Conservation (phyloP, 1,140 invertebrate genomes). For the Drosophila bipectinata region DNA sequence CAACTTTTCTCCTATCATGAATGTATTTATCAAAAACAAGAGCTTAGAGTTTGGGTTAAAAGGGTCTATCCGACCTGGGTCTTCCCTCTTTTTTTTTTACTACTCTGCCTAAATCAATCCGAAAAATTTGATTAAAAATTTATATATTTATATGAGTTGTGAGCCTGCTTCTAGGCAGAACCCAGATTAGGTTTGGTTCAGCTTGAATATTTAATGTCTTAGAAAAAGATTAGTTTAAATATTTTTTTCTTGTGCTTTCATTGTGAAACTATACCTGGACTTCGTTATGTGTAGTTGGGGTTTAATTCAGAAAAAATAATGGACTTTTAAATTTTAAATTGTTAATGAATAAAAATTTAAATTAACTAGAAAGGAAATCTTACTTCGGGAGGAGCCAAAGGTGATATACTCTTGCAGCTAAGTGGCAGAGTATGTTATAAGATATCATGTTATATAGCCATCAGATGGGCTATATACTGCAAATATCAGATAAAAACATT, state of each 20-base stretch:
- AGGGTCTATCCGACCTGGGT: not conserved
- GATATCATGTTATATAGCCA: no score
- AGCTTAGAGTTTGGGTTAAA: slow-evolving; percentile 4
- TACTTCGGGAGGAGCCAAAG: no score
- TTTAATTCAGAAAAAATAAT: not conserved
- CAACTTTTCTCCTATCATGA: not conserved
- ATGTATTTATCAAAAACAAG: slow-evolving; percentile 25
- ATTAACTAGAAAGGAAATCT: no score
- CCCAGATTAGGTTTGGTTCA: slow-evolving; percentile 17
- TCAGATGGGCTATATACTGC: no score
- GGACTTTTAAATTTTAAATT: no score
- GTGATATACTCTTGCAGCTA: no score
- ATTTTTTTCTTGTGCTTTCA: not conserved
- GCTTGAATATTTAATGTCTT: slow-evolving; percentile 23
- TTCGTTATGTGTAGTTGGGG: not conserved
- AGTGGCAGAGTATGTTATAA: no score
- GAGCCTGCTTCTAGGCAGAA: slow-evolving; percentile 12
- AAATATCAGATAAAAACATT: no score
- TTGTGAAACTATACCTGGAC: not conserved
- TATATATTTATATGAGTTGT: slow-evolving; percentile 4
- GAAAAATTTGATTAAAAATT: not conserved
- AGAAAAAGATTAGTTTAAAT: slow-evolving; percentile 14
- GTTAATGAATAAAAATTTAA: no score
- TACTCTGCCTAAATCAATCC: not conserved
- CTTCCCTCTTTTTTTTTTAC: not conserved